phyloP scores from a whole-genome alignment of 2,113 vertebrate species.

The Myrmecophaga tridactyla region DNA sequence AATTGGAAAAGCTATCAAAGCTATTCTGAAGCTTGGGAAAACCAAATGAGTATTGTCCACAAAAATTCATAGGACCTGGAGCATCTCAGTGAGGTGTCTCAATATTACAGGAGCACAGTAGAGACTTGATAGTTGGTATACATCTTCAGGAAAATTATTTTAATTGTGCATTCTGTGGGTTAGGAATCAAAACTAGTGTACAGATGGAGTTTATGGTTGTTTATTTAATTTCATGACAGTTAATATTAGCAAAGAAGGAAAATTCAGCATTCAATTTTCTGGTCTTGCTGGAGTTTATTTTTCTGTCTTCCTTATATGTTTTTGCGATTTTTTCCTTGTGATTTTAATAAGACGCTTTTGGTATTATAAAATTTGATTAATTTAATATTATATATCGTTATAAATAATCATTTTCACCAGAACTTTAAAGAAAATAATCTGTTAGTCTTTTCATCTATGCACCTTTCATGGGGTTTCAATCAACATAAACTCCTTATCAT shows the following conservation, averaged over 20 bases:
- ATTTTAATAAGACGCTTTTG: background rate
- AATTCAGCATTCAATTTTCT: background rate
- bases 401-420: constrained; percentile 17
- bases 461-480: constrained; percentile 20
- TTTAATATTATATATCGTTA: background rate
- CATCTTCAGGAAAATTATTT: background rate
- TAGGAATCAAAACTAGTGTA: background rate
- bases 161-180: background rate
- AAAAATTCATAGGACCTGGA: background rate
- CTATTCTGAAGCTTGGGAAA: background rate
- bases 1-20: background rate
- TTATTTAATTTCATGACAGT: constrained; percentile 3
- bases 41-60: background rate
- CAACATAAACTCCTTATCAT: background rate
- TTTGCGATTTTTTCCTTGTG: background rate
- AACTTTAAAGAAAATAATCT: constrained; percentile 23
- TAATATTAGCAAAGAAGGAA: constrained; percentile 19
- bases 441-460: background rate
- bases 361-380: background rate
- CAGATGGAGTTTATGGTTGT: background rate
- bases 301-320: background rate
- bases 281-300: background rate
- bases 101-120: background rate
- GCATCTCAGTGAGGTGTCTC: background rate
- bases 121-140: background rate